Base-by-base conservation (phyloP, 2,888 invertebrate species). In the Sylvicola fuscatus region DNA sequence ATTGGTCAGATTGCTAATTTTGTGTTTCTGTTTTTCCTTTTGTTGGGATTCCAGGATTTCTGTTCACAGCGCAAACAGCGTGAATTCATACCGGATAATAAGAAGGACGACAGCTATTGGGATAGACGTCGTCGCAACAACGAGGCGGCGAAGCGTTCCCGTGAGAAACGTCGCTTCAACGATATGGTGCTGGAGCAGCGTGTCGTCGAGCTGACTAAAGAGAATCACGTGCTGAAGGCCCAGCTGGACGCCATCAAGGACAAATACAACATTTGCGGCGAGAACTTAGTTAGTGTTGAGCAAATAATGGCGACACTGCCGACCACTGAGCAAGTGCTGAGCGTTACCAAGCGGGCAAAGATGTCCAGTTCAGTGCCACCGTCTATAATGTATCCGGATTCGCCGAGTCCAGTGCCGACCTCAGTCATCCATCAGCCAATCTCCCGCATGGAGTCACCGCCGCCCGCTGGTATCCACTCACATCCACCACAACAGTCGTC, bases 21-120 rank as follows among this genome's bases (percentile, higher is more conserved):
- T n/a, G n/a, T n/a, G n/a, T n/a, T n/a, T n/a, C n/a, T n/a, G n/a
- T n/a, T n/a, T n/a, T n/a, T n/a, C n/a, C n/a, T n/a, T n/a, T n/a
- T n/a, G n/a, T n/a, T n/a, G n/a, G n/a, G n/a, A n/a, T 21, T 21
- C 5, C 21, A 21, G 21, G 86, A 86, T 44, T 67, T 84, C 49
- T 83, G 86, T 58, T 81, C 82, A 2, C 82, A 84, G 49, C 72
- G 92, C 48, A 93, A 93, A 53, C 92, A 92, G 52, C 68, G 95
- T 11, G 92, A 93, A 56, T 93, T 95, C 59, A 93, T 92, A 42
- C 93, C 93, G 0, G 93, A 93, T 54, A 84, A 74, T 60, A 90
- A 90, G 56, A 95, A 95, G 55, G 93, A 95, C 51, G 89, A 92
- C 49, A 86, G 83, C 50, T 95, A 95, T 60, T 95, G 97, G 97